These are phyloP conservation scores for Elysia crispata DNA, from an alignment of 2,888 invertebrate genomes.

Conservation along the genomic window DNA sequence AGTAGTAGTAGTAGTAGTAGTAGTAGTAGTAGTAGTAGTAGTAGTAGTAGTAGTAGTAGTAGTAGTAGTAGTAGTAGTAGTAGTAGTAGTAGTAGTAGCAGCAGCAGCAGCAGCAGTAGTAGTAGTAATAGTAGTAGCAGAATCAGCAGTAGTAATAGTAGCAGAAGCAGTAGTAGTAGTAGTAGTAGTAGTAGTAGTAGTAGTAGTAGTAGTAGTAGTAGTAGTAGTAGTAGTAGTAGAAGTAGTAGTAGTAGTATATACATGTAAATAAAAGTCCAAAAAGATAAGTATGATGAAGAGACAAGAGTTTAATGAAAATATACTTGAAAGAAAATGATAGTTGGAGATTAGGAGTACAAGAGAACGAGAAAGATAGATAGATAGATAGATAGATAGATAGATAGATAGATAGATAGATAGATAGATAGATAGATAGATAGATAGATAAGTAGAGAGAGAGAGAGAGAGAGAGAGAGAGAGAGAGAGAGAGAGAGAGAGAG, in stretches of 20 bases:
- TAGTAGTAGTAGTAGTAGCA: constrained; percentile 63
- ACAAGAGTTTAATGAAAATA: constrained; percentile 13
- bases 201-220: constrained; percentile 50
- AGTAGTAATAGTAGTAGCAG: too few species aligned
- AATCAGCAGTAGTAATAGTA: too few species aligned
- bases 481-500: background rate
- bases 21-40: constrained; percentile 16
- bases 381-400: too few species aligned
- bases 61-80: too few species aligned
- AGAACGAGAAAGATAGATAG: background rate
- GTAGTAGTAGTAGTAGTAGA: constrained; percentile 60
- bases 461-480: background rate
- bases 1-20: constrained; percentile 15
- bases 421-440: background rate
- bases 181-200: constrained; percentile 16
- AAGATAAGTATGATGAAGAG: too few species aligned
- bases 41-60: too few species aligned
- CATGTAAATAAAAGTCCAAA: too few species aligned
- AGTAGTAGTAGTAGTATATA: background rate
- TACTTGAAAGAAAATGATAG: constrained; percentile 6
- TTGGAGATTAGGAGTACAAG: background rate
- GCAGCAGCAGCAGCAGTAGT: constrained; percentile 21
- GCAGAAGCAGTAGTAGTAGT: too few species aligned
- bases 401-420: too few species aligned
- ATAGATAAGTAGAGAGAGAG: too few species aligned